Evolutionary conservation across 2,888 invertebrate species (phyloP).

Genomic region (Amaurobius ferox): DNA sequence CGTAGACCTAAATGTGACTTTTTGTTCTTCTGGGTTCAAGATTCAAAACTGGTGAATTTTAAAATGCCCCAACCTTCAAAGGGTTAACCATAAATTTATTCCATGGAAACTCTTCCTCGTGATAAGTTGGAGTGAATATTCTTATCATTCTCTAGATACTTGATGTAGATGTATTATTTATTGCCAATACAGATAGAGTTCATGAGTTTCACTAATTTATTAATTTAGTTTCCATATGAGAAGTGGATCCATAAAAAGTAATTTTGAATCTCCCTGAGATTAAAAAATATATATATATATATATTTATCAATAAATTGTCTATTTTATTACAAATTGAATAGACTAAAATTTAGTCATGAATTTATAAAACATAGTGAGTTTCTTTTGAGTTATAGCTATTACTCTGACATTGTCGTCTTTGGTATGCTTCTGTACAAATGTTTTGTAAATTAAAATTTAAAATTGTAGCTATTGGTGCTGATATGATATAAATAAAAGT

Average conservation of each 20-base stretch:
- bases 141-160: slow-evolving; percentile 32
- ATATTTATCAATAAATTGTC: background rate
- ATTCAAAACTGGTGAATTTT: too few species aligned
- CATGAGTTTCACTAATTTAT: slow-evolving; percentile 68
- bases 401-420: slow-evolving; percentile 61
- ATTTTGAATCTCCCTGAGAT: slow-evolving; percentile 30
- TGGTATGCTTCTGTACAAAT: slow-evolving; percentile 71
- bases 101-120: background rate
- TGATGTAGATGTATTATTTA: slow-evolving; percentile 63
- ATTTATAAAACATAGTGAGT: slow-evolving; percentile 38
- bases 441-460: slow-evolving; percentile 65
- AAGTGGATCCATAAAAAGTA: slow-evolving; percentile 50
- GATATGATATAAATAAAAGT: slow-evolving; percentile 66
- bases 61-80: background rate
- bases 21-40: too few species aligned
- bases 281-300: background rate
- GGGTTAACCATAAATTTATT: background rate
- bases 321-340: slow-evolving; percentile 28
- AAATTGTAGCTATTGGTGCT: slow-evolving; percentile 69
- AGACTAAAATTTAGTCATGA: slow-evolving; percentile 23
- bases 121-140: slow-evolving; percentile 33
- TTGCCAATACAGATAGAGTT: slow-evolving; percentile 60
- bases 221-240: slow-evolving; percentile 58
- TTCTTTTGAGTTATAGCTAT: slow-evolving; percentile 62
- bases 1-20: too few species aligned